Conservation (phyloP, 2,113 vertebrate genomes). For the Tetraodon nigroviridis region DNA sequence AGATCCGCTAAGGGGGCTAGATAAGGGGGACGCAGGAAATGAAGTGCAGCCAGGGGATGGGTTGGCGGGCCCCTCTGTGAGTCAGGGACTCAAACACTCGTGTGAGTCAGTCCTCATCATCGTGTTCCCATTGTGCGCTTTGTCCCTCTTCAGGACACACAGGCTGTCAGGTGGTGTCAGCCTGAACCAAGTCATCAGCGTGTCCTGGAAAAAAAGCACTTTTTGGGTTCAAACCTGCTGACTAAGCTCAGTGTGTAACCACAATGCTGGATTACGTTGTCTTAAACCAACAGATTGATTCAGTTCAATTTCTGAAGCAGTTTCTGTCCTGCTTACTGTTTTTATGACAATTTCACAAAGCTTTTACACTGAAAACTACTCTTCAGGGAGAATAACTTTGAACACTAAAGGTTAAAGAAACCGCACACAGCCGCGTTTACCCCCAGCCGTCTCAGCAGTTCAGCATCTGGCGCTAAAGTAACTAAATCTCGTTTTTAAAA, state of each 20-base stretch:
- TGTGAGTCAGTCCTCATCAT: constrained; percentile 52
- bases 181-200: not conserved
- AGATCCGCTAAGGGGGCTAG: not conserved
- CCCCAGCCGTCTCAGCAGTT: too few species aligned
- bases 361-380: too few species aligned
- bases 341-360: too few species aligned
- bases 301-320: too few species aligned
- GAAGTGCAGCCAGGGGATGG: constrained; percentile 11
- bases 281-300: too few species aligned
- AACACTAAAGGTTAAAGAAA: too few species aligned
- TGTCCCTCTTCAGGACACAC: constrained; percentile 14
- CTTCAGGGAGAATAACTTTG: too few species aligned
- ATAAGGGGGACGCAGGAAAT: constrained; percentile 25
- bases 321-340: too few species aligned
- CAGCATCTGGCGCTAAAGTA: too few species aligned
- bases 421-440: too few species aligned
- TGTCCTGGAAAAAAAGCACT: not conserved
- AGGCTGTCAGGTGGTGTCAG: not conserved
- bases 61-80: constrained; percentile 31
- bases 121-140: constrained; percentile 14
- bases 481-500: too few species aligned
- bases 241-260: not conserved
- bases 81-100: constrained; percentile 26
- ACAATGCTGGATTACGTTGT: not conserved
- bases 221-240: constrained; percentile 4